Percentiles rank a stretch among this genome's conserved stretches.
Evolutionary conservation across 2,888 invertebrate species (phyloP).

Genomic region (Melitaea athalia): DNA sequence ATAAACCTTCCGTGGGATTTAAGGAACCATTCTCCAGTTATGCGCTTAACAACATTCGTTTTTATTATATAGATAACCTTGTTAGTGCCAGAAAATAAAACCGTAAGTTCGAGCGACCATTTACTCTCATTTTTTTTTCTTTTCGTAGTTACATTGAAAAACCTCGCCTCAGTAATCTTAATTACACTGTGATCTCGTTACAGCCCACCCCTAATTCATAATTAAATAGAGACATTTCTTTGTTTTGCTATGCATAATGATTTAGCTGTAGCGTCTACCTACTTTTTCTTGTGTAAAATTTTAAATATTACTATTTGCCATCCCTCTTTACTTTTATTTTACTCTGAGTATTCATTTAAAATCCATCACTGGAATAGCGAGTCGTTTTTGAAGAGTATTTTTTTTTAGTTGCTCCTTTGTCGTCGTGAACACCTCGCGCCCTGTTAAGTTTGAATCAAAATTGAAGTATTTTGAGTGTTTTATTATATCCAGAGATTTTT

Average conservation of each 20-base stretch:
- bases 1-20: too few species aligned
- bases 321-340: constrained; percentile 66
- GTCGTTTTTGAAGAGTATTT: constrained; percentile 70
- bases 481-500: neutral
- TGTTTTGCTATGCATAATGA: constrained; percentile 73
- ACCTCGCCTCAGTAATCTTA: constrained; percentile 78
- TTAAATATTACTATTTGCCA: constrained; percentile 64
- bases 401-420: constrained; percentile 61
- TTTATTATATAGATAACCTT: constrained; percentile 27
- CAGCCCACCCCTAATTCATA: constrained; percentile 78
- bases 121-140: constrained; percentile 62
- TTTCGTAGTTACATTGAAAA: constrained; percentile 63
- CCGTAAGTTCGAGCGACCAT: constrained; percentile 58
- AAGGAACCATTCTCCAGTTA: too few species aligned
- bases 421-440: constrained; percentile 56
- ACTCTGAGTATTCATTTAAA: constrained; percentile 78
- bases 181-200: constrained; percentile 81
- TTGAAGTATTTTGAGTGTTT: constrained; percentile 15
- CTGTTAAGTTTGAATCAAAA: constrained; percentile 49
- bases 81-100: constrained; percentile 40
- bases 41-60: neutral
- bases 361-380: constrained; percentile 73
- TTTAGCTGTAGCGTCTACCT: constrained; percentile 67
- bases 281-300: constrained; percentile 66
- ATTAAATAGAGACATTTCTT: constrained; percentile 79